phyloP scores from a whole-genome alignment of 2,888 invertebrate species.

The Mythimna pallens region DNA sequence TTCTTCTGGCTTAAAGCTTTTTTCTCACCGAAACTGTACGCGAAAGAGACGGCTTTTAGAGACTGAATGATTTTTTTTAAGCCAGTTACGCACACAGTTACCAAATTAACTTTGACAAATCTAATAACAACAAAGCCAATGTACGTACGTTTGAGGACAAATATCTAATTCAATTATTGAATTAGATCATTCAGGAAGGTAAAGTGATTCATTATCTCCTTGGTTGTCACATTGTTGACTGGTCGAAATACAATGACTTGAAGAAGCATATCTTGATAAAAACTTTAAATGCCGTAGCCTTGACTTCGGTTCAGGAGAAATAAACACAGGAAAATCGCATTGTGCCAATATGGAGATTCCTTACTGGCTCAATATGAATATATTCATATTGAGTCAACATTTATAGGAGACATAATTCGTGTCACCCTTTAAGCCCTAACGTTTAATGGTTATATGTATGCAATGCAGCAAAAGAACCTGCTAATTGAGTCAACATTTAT shows the following conservation, averaged over 20 bases:
- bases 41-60: background rate
- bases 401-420: no score
- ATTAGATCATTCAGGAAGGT: slow-evolving; percentile 21
- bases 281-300: slow-evolving; percentile 24
- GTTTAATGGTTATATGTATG: no score
- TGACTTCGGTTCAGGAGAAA: slow-evolving; percentile 13
- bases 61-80: background rate
- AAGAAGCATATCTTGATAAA: slow-evolving; percentile 28
- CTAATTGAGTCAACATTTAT: no score
- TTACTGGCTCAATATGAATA: no score
- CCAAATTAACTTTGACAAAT: slow-evolving; percentile 22
- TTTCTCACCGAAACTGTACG: background rate
- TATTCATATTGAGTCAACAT: no score
- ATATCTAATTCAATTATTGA: slow-evolving; percentile 41
- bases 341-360: background rate
- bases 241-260: slow-evolving; percentile 9
- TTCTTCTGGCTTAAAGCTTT: no score
- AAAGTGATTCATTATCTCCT: slow-evolving; percentile 1
- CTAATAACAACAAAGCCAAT: slow-evolving; percentile 36
- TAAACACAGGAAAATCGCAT: slow-evolving; percentile 22
- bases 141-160: slow-evolving; percentile 12
- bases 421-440: no score
- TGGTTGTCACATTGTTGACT: background rate
- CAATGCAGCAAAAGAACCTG: no score
- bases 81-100: background rate